Evolutionary conservation across 2,113 vertebrate species (phyloP).

Genomic region (Pongo pygmaeus): DNA sequence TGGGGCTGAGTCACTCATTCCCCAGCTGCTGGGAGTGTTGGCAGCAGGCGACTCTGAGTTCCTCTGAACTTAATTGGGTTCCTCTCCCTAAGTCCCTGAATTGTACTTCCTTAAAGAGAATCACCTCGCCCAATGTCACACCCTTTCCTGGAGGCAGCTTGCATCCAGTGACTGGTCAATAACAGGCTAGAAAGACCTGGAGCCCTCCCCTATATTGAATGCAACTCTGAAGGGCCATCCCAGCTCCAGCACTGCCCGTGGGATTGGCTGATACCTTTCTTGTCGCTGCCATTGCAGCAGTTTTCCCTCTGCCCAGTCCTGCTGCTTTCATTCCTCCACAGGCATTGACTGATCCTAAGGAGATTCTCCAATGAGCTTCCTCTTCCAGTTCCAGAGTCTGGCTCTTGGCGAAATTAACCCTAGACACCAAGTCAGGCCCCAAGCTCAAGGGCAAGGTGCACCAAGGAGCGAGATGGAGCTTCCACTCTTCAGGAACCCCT

Average conservation of each 20-base stretch:
- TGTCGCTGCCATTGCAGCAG: no score
- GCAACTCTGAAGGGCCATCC: neutral
- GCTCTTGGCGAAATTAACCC: neutral
- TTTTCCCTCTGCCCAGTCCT: rapidly evolving
- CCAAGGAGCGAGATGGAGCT: rapidly evolving
- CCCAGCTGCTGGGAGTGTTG: neutral
- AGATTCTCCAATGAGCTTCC: neutral
- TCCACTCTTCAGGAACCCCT: no score
- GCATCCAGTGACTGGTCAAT: neutral
- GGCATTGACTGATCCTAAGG: neutral
- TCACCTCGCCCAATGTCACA: neutral
- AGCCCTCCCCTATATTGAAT: neutral
- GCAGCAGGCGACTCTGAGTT: neutral
- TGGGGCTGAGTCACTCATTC: conserved; percentile 26
- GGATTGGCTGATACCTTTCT: neutral
- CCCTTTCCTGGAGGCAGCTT: neutral
- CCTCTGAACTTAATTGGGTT: neutral
- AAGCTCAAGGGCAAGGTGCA: neutral
- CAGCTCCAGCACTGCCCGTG: neutral
- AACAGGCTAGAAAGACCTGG: no score
- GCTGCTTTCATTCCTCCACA: neutral
- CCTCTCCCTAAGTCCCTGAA: neutral
- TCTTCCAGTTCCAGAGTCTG: neutral
- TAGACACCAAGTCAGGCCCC: neutral
- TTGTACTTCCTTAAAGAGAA: neutral